Base-by-base conservation (phyloP, 2,888 invertebrate genomes). In the Heliconius ismenius region DNA sequence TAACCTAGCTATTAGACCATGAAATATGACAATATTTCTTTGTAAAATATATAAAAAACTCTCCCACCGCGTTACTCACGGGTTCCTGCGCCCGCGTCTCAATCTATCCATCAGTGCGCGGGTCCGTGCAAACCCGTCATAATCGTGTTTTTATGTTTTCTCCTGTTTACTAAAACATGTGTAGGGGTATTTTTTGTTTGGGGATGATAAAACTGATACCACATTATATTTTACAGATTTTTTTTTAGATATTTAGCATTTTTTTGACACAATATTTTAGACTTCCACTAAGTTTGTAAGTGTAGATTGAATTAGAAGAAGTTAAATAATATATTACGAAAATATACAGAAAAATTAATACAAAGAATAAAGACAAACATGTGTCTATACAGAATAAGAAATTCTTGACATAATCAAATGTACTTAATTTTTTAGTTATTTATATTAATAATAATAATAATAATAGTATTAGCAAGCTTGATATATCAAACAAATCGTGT, bases 81-180 rank as follows among this genome's bases (percentile, higher is more conserved):
- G 75, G 64, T 74, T 39, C 74, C 65, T 76, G 74, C 75, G 65
- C 74, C 68, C 60, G 62, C 73, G 67, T 75, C 76, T 75, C 78
- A 76, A 76, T 75, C 73, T 74, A 70, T 68, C 76, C 76, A 75
- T 32, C 74, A 76, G 74, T 65, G 78, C 77, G 76, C 78, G 76
- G 76, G 74, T 84, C 84, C 82, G 83, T 83, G 84, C 83, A 83
- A 82, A 83, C 86, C 85, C 86, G 86, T 90, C 88, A 89, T 88
- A 89, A 89, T 87, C 83, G 82, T 85, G 88, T 88, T 90, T 88
- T 88, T 88, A 80, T 86, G 86, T 86, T 83, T 70, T 70, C 70
- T 83, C 78, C 67, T 76, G 79, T 79, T 79, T 79, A 79, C 78
- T 15, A 79, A 79, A 32, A 79, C 75, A 78, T 68, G 26, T 32